Evolutionary conservation across 2,888 invertebrate species (phyloP), one percentile per base, ranked within the genome.

Genomic region (Bembecia ichneumoniformis): DNA sequence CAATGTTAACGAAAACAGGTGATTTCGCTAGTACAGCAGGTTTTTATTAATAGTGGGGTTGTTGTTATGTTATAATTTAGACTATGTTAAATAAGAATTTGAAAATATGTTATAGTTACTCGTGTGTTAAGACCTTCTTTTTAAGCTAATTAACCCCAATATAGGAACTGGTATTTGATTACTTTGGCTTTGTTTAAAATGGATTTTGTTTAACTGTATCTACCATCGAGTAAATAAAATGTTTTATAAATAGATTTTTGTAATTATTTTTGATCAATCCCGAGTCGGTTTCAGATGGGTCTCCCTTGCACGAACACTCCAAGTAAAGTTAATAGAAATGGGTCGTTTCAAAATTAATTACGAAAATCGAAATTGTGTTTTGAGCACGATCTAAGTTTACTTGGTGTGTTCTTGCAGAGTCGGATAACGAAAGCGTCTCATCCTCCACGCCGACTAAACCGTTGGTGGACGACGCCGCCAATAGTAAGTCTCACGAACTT

Each of bases 351-450:
- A 87, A 87, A 77, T 64, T 84, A 87, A 86, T 86, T 86, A 87
- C 86, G 78, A 82, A 84, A 84, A 84, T 83, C 82, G 78, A 79
- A 16, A 11, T 58, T 48, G 47, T 55, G 56, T 56, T 47, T 58
- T 52, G 16, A 44, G n/a, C 55, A 58, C 60, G 65, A 44, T 58
- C 64, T 80, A 73, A 80, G 71, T 67, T 69, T 61, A 65, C 67
- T 71, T 68, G 69, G 79, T 90, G 90, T 91, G 89, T 92, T 91
- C 90, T 92, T 92, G 89, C 91, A 93, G 93, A 93, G 82, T 93
- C 93, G 66, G 93, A 93, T 88, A 91, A 89, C 77, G 93, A 93
- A 88, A 92, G 92, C 74, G 89, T 88, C 60, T 90, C 91, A 20
- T 89, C 91, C 35, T 82, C 84, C 51, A 90, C 90, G 57, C 92